These are phyloP conservation scores for Scaptomyza montana DNA, from an alignment of 1,140 invertebrate genomes.

Conservation along the genomic window DNA sequence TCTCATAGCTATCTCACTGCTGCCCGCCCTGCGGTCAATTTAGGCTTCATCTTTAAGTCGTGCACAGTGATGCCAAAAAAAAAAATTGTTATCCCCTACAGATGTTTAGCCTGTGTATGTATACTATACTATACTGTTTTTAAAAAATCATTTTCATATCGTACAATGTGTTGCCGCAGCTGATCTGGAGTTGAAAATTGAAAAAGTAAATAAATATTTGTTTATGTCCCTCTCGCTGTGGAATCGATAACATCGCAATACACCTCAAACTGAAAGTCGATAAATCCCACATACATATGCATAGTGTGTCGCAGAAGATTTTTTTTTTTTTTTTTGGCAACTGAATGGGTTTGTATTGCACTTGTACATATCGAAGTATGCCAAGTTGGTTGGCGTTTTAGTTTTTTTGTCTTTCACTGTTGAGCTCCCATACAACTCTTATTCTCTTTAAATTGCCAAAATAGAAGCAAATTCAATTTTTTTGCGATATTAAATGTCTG, in stretches of 20 bases:
- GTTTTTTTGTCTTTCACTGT: neutral
- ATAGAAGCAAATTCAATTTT: too few species aligned
- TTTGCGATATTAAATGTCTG: too few species aligned
- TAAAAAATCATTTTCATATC: constrained; percentile 13
- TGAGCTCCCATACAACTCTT: neutral
- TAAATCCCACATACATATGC: too few species aligned
- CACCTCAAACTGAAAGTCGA: too few species aligned
- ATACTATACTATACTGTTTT: neutral
- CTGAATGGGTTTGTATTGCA: too few species aligned
- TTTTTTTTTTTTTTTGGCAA: constrained; percentile 10
- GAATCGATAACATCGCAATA: too few species aligned
- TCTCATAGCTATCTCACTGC: constrained; percentile 18
- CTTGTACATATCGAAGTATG: too few species aligned
- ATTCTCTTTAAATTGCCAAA: neutral
- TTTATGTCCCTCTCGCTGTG: too few species aligned
- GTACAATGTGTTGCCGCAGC: constrained; percentile 27
- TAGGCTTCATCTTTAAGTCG: constrained; percentile 1
- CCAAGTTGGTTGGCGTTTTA: too few species aligned
- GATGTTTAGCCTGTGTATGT: constrained; percentile 5
- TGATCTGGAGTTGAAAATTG: neutral
- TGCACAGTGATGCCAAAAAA: constrained; percentile 42
- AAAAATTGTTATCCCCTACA: constrained; percentile 27
- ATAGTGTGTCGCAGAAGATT: neutral
- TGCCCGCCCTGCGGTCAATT: constrained; percentile 8
- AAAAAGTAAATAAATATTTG: too few species aligned